These are phyloP conservation scores for Acanthurus lineatus DNA, from an alignment of 2,797 vertebrate genomes.

Conservation along the genomic window DNA sequence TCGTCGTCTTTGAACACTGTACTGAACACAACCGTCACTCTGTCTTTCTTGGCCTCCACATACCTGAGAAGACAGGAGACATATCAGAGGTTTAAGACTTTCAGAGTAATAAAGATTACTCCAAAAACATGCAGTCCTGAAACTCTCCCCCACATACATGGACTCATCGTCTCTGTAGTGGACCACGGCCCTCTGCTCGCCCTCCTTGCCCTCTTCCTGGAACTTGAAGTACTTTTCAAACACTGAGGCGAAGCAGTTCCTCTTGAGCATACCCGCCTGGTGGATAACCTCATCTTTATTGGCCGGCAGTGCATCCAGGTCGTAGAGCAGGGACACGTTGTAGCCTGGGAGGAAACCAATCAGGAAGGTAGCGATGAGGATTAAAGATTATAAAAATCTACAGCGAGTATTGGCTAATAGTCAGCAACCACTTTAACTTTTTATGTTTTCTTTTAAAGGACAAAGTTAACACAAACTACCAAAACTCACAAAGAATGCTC, in stretches of 20 bases:
- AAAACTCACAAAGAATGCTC: background rate
- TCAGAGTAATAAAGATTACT: too few species aligned
- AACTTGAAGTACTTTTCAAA: slow-evolving; percentile 99
- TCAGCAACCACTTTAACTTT: background rate
- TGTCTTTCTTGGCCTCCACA: slow-evolving; percentile 97
- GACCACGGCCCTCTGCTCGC: slow-evolving; percentile 95
- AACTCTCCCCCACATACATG: slow-evolving; percentile 86
- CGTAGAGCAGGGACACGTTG: slow-evolving; percentile 97
- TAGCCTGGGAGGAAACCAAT: slow-evolving; percentile 85
- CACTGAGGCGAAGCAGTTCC: slow-evolving; percentile 98
- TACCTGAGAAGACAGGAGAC: slow-evolving; percentile 86
- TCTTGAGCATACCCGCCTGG: slow-evolving; percentile 98
- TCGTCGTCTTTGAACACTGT: slow-evolving; percentile 99
- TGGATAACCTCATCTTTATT: slow-evolving; percentile 93
- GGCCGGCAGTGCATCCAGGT: slow-evolving; percentile 93
- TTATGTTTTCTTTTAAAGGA: background rate
- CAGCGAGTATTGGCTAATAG: background rate
- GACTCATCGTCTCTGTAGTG: slow-evolving; percentile 99
- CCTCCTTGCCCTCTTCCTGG: slow-evolving; percentile 97
- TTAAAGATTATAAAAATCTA: background rate
- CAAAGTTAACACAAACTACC: too few species aligned
- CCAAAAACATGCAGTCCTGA: too few species aligned
- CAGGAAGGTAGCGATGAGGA: too few species aligned
- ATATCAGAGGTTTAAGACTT: background rate
- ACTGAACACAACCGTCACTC: slow-evolving; percentile 99